Conservation (phyloP, 2,888 invertebrate species). For the Scaptomyza caliginosa region DNA sequence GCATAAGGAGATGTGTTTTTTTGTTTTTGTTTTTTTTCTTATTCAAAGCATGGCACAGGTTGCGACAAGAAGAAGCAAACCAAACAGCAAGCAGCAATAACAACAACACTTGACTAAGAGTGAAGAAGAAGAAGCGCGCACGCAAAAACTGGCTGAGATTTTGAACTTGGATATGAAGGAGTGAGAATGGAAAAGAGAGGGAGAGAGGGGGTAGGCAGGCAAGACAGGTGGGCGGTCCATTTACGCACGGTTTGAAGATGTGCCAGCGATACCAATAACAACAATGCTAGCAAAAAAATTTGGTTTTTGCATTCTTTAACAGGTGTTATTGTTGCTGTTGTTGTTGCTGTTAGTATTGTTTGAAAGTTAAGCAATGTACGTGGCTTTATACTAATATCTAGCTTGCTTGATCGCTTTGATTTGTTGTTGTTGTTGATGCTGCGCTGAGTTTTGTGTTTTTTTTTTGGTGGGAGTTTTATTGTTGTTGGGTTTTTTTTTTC, state of each 20-base stretch:
- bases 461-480: constrained; percentile 59
- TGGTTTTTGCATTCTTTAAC: constrained; percentile 44
- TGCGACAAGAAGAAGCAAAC: constrained; percentile 51
- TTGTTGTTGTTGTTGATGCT: constrained; percentile 42
- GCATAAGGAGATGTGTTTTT: constrained; percentile 28
- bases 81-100: constrained; percentile 10
- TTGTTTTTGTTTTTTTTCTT: constrained; percentile 13
- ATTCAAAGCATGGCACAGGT: constrained; percentile 69
- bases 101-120: constrained; percentile 5
- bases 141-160: constrained; percentile 38
- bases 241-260: constrained; percentile 32
- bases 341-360: constrained; percentile 24
- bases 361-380: constrained; percentile 48
- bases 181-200: neutral
- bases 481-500: constrained; percentile 20
- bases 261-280: constrained; percentile 28
- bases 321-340: neutral
- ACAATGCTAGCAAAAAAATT: constrained; percentile 24
- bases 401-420: constrained; percentile 2
- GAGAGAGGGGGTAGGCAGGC: neutral
- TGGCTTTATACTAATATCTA: constrained; percentile 26
- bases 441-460: constrained; percentile 25
- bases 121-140: constrained; percentile 13
- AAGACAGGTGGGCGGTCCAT: constrained; percentile 50
- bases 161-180: constrained; percentile 28